Evolutionary conservation across 1,140 invertebrate species (phyloP).

Genomic region (Temnothorax curvispinosus): DNA sequence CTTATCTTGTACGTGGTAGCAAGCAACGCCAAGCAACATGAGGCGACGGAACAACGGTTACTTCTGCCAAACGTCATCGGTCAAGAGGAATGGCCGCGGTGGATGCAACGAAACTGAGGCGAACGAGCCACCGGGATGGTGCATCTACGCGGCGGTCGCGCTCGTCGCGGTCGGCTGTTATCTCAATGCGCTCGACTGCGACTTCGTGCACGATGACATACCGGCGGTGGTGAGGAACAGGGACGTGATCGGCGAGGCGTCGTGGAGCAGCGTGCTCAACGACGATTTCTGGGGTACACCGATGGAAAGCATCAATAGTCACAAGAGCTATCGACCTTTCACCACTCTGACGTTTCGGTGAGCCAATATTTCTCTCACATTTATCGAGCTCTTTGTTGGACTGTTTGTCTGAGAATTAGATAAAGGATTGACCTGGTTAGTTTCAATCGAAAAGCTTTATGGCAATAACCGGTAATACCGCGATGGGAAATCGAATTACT

Average conservation of each 20-base stretch:
- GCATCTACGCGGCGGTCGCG: constrained; percentile 88
- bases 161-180: constrained; percentile 90
- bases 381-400: not conserved
- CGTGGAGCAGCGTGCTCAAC: constrained; percentile 89
- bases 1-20: constrained; percentile 47
- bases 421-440: not conserved
- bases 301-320: constrained; percentile 93
- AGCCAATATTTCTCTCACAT: constrained; percentile 76
- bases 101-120: constrained; percentile 65
- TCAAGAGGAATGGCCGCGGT: constrained; percentile 57
- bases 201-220: constrained; percentile 96
- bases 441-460: not conserved
- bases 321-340: constrained; percentile 94
- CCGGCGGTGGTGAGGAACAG: constrained; percentile 94
- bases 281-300: constrained; percentile 98
- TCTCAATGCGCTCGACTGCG: constrained; percentile 92
- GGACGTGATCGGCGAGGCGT: constrained; percentile 91
- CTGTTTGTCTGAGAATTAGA: not conserved
- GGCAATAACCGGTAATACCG: not conserved
- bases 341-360: constrained; percentile 94
- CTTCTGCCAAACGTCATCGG: constrained; percentile 71
- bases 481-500: constrained; percentile 8
- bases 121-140: constrained; percentile 80
- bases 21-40: constrained; percentile 66
- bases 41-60: constrained; percentile 76